These are phyloP conservation scores for Pedetes capensis DNA, from an alignment of 2,113 vertebrate species.

Conservation along the genomic window DNA sequence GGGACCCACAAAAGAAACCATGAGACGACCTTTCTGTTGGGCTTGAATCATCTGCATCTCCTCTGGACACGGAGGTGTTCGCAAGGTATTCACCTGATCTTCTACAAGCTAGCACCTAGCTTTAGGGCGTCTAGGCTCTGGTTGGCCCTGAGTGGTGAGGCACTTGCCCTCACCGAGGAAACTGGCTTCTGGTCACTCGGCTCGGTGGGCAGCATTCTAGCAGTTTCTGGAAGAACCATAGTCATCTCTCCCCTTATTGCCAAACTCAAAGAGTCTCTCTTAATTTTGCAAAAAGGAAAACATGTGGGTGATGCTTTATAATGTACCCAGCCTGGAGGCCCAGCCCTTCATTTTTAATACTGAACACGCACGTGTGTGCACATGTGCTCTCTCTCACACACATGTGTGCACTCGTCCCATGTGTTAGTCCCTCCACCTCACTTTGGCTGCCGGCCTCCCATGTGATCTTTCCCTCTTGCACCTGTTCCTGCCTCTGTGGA, in stretches of 20 bases:
- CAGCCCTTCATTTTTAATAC: neutral
- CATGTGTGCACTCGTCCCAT: rapidly evolving
- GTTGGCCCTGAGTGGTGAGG: neutral
- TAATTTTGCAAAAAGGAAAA: neutral
- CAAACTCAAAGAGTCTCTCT: neutral
- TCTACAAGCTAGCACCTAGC: neutral
- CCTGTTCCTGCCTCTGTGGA: no score
- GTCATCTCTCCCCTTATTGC: neutral
- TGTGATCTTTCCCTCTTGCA: rapidly evolving
- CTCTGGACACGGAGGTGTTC: neutral
- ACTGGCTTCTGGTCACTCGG: neutral
- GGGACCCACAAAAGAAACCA: no score
- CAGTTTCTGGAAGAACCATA: neutral
- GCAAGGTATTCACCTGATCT: no score
- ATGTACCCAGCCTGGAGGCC: neutral
- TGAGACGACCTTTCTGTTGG: neutral
- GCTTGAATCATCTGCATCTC: neutral
- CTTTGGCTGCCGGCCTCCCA: neutral
- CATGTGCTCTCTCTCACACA: rapidly evolving
- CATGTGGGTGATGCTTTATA: rapidly evolving
- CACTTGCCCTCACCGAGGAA: neutral
- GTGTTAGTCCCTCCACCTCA: no score
- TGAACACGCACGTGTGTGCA: neutral
- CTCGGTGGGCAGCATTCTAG: no score
- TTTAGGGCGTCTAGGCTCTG: neutral